These are phyloP conservation scores for Lithophane semibrunnea DNA, from an alignment of 2,888 invertebrate genomes.

Conservation along the genomic window DNA sequence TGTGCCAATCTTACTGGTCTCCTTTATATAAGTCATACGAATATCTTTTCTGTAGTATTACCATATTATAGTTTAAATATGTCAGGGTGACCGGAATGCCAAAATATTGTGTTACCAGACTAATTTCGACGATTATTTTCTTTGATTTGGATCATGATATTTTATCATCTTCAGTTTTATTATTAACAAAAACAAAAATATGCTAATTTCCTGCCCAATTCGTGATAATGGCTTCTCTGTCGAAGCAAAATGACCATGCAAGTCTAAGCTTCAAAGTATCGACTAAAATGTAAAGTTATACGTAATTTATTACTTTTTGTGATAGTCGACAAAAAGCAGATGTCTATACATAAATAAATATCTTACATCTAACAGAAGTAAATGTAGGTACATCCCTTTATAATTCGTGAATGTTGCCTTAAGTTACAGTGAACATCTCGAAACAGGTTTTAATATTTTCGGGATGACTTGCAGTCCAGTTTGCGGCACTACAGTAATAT, in stretches of 20 bases:
- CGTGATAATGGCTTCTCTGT: not conserved
- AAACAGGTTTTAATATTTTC: conserved; percentile 11
- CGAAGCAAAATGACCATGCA: not conserved
- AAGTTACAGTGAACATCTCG: not conserved
- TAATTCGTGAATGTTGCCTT: not conserved
- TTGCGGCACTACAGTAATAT: conserved; percentile 6
- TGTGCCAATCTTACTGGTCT: conserved; percentile 65
- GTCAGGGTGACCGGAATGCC: conserved; percentile 74
- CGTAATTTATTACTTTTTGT: not conserved
- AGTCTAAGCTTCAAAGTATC: not conserved
- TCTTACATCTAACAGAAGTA: not conserved
- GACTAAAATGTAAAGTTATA: not conserved
- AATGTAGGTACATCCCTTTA: not conserved
- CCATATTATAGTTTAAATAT: conserved; percentile 48
- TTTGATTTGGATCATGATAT: conserved; percentile 15
- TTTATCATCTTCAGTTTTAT: not conserved
- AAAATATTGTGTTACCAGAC: conserved; percentile 76
- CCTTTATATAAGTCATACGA: conserved; percentile 42
- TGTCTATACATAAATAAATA: not conserved
- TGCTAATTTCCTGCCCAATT: conserved; percentile 2
- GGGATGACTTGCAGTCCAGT: conserved; percentile 15
- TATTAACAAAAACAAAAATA: not conserved
- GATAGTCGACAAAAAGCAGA: not conserved
- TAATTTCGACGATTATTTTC: conserved; percentile 42
- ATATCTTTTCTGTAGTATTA: conserved; percentile 61